These are phyloP conservation scores for Hydrozoanthus tunicans DNA, from an alignment of 64 coral and sea anemone genomes.

Conservation along the genomic window DNA sequence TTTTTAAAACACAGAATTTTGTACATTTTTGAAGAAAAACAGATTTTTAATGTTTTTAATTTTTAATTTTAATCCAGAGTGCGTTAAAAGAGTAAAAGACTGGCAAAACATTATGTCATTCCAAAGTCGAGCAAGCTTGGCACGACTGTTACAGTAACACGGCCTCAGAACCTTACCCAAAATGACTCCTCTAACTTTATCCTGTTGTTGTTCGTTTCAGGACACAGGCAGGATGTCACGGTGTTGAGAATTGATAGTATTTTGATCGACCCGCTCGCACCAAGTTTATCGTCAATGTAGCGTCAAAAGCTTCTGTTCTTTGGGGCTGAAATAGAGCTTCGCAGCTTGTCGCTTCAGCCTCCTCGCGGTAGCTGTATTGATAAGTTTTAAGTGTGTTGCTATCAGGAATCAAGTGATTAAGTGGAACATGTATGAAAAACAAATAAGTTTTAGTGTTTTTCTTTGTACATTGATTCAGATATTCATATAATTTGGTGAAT, in stretches of 20 bases:
- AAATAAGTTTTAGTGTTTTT: too few relatives aligned
- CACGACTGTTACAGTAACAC: too few relatives aligned
- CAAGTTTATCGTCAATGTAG: constrained; percentile 6
- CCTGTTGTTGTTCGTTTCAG: constrained; percentile 48
- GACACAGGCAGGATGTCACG: constrained; percentile 88
- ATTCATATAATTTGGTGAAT: too few relatives aligned
- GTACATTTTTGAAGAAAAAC: too few relatives aligned
- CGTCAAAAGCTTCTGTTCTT: neutral
- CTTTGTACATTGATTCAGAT: too few relatives aligned
- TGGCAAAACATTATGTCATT: neutral
- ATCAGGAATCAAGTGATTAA: neutral
- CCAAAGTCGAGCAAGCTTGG: neutral
- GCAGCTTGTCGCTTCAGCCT: neutral
- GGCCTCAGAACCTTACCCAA: neutral
- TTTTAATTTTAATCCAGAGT: too few relatives aligned
- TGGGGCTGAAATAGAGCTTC: neutral
- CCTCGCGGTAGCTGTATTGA: neutral
- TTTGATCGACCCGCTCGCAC: constrained; percentile 34
- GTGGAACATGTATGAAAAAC: too few relatives aligned
- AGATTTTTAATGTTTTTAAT: too few relatives aligned
- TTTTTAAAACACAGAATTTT: neutral
- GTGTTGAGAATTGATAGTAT: constrained; percentile 84
- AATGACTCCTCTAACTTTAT: neutral
- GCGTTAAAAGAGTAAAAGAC: too few relatives aligned
- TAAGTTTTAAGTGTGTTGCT: neutral